Percentiles rank a stretch among this genome's conserved stretches.
These are phyloP conservation scores for Echinops telfairi DNA, from an alignment of 2,113 vertebrate genomes.

Conservation along the genomic window DNA sequence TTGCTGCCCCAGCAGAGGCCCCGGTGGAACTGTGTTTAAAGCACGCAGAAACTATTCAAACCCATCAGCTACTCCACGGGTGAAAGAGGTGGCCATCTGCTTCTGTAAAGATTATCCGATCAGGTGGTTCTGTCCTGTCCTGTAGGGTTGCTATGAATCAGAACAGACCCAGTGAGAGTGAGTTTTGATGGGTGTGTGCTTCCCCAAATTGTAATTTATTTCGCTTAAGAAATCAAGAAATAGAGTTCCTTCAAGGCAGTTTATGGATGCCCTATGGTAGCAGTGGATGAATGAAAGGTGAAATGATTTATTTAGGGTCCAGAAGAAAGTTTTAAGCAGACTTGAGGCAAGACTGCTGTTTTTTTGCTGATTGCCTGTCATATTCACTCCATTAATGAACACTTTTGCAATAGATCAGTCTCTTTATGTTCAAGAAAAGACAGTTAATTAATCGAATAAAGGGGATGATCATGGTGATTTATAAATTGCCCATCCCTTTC, in stretches of 20 bases:
- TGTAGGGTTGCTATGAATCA: not conserved
- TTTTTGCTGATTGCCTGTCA: not conserved
- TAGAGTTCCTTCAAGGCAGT: not conserved
- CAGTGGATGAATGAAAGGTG: slow-evolving; percentile 40
- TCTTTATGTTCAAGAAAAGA: not conserved
- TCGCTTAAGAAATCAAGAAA: slow-evolving; percentile 53
- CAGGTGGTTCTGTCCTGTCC: not conserved
- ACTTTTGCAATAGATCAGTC: not conserved
- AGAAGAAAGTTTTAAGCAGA: not conserved
- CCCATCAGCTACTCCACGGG: not conserved
- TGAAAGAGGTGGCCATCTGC: not conserved
- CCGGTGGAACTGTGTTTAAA: too few relatives aligned
- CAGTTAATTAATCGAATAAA: slow-evolving; percentile 51
- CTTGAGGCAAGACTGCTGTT: not conserved
- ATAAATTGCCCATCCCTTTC: not conserved
- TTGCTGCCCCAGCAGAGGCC: too few relatives aligned
- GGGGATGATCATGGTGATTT: slow-evolving; percentile 27
- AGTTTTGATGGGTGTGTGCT: not conserved
- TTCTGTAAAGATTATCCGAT: not conserved
- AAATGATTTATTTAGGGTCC: not conserved
- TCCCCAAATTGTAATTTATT: slow-evolving; percentile 44
- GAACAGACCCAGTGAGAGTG: not conserved
- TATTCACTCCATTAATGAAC: not conserved
- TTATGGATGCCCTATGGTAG: slow-evolving; percentile 16
- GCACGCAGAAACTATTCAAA: not conserved